Conservation (phyloP, 2,113 vertebrate genomes). For the Regulus satrapa region DNA sequence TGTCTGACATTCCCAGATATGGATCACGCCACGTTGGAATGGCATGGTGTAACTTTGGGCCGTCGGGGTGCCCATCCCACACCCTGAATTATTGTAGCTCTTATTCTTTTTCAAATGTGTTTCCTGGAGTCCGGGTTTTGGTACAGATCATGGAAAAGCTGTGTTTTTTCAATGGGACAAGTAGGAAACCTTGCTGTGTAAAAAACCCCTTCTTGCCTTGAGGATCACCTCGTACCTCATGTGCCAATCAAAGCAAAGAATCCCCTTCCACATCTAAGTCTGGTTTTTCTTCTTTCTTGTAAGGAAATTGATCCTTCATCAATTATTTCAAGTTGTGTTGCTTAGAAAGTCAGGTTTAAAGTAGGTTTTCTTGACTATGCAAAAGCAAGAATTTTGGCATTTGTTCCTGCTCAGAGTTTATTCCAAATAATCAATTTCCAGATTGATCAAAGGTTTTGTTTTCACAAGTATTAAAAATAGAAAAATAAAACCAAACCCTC, state of each 20-base stretch:
- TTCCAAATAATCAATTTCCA: not conserved
- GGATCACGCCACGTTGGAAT: accelerated
- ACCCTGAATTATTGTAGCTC: not conserved
- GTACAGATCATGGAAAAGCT: not conserved
- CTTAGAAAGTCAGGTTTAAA: not conserved
- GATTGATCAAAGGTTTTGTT: not conserved
- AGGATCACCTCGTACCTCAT: not conserved
- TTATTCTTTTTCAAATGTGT: not conserved
- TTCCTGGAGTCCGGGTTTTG: not conserved
- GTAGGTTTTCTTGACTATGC: not conserved
- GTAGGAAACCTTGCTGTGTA: not conserved
- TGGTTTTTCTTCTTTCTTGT: not conserved
- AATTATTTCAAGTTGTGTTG: not conserved
- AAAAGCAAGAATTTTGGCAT: not conserved
- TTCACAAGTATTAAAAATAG: not conserved
- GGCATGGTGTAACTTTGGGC: not conserved
- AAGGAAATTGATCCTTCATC: not conserved
- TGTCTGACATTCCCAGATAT: not conserved
- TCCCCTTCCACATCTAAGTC: not conserved
- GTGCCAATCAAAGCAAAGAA: not conserved
- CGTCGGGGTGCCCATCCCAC: not conserved
- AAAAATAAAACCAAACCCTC: too few relatives aligned
- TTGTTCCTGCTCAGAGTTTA: not conserved
- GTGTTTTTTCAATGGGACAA: not conserved
- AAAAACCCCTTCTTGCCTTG: accelerated